Conservation (phyloP, 1,140 invertebrate species). For the Drosophila insularis region DNA sequence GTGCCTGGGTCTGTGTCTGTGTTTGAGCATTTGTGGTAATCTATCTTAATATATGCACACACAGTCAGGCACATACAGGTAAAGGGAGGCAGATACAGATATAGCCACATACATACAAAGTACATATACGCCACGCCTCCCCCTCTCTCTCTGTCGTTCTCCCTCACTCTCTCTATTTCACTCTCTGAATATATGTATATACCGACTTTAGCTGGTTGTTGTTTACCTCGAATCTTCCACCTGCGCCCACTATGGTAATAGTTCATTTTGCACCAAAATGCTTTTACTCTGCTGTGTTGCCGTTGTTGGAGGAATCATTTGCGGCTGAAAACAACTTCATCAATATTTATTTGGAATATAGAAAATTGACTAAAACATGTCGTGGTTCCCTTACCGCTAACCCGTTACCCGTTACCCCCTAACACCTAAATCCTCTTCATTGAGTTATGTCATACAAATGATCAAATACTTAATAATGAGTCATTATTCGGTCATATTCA, state of each 20-base stretch:
- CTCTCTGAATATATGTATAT: background rate
- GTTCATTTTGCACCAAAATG: slow-evolving; percentile 2
- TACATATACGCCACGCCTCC: background rate
- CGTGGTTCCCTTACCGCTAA: too few relatives aligned
- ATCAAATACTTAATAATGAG: slow-evolving; percentile 6
- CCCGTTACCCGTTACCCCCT: too few relatives aligned
- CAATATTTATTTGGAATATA: slow-evolving; percentile 4
- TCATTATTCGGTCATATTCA: background rate
- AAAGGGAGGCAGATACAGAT: background rate
- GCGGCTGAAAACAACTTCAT: slow-evolving; percentile 1
- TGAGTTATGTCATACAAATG: background rate
- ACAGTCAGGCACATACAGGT: background rate
- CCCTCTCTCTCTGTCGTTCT: too few relatives aligned
- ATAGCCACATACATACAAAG: background rate
- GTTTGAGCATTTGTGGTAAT: slow-evolving; percentile 51
- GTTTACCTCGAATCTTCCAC: background rate
- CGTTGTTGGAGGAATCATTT: slow-evolving; percentile 17
- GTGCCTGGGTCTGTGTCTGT: slow-evolving; percentile 8
- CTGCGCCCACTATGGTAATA: background rate
- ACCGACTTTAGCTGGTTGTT: background rate
- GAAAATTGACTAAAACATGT: slow-evolving; percentile 6
- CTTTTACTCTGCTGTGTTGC: background rate
- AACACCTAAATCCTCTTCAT: too few relatives aligned
- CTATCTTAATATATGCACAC: slow-evolving; percentile 77
- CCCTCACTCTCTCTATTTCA: too few relatives aligned